A percentile compares a stretch with the other conserved stretches of the same genome.
Conservation (phyloP, 2,888 invertebrate species). For the Xylota segnis region DNA sequence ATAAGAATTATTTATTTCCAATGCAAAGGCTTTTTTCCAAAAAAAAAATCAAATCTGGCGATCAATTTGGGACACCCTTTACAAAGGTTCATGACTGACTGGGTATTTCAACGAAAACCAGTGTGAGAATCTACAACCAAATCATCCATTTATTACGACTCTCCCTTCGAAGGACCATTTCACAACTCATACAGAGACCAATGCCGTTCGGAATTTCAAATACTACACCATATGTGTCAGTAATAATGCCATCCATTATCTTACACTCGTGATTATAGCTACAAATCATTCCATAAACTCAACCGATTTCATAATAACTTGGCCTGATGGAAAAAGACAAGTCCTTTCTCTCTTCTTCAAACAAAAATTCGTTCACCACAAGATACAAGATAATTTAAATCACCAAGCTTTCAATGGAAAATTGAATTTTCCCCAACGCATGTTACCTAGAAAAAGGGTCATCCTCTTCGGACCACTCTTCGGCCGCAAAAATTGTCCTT, state of each 20-base stretch:
- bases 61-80: too few relatives aligned
- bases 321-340: slow-evolving; percentile 1
- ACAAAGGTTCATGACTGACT: too few relatives aligned
- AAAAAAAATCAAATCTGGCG: too few relatives aligned
- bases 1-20: too few relatives aligned
- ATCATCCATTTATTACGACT: not conserved
- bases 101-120: not conserved
- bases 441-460: slow-evolving; percentile 29
- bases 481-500: slow-evolving; percentile 9
- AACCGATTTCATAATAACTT: not conserved
- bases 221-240: slow-evolving; percentile 10
- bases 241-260: slow-evolving; percentile 18
- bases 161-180: not conserved
- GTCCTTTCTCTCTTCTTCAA: not conserved
- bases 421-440: slow-evolving; percentile 26
- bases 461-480: slow-evolving; percentile 8
- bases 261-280: slow-evolving; percentile 13
- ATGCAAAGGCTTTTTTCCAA: too few relatives aligned
- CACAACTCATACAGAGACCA: not conserved
- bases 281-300: slow-evolving; percentile 29
- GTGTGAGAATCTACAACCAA: not conserved
- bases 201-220: not conserved
- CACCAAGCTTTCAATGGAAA: slow-evolving; percentile 16
- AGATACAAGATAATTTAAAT: slow-evolving; percentile 39
- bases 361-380: not conserved